phyloP scores from a whole-genome alignment of 2,888 invertebrate species.

The Lamellibrachia satsuma region DNA sequence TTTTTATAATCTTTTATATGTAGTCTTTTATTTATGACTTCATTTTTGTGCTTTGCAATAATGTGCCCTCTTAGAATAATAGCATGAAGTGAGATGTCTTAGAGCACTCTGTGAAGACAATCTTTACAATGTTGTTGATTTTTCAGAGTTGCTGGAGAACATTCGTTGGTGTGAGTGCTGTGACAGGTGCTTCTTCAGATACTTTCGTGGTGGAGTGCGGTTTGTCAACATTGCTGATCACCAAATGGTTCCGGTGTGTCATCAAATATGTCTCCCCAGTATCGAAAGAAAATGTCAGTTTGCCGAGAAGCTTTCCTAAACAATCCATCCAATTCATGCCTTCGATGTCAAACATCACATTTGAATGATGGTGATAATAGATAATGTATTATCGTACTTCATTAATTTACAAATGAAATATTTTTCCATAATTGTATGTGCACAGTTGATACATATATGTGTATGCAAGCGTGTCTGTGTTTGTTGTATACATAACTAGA shows the following conservation, averaged over 20 bases:
- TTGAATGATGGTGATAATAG: not conserved
- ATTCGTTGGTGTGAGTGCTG: not conserved
- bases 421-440: not conserved
- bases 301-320: not conserved
- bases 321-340: not conserved
- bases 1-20: too few relatives aligned
- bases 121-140: not conserved
- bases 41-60: too few relatives aligned
- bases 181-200: not conserved
- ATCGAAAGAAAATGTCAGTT: not conserved
- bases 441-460: not conserved
- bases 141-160: not conserved
- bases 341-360: not conserved
- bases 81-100: not conserved
- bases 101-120: not conserved
- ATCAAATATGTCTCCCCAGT: not conserved
- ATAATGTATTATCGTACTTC: not conserved
- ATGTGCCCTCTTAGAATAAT: too few relatives aligned
- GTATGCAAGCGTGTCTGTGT: not conserved
- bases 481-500: not conserved
- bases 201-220: not conserved
- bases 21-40: too few relatives aligned
- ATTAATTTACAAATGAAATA: not conserved
- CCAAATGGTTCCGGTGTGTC: not conserved
- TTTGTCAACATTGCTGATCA: not conserved